Evolutionary conservation across 2,797 vertebrate species (phyloP), one percentile per base, ranked within the genome.

Genomic region (Myoxocephalus aenaeus): DNA sequence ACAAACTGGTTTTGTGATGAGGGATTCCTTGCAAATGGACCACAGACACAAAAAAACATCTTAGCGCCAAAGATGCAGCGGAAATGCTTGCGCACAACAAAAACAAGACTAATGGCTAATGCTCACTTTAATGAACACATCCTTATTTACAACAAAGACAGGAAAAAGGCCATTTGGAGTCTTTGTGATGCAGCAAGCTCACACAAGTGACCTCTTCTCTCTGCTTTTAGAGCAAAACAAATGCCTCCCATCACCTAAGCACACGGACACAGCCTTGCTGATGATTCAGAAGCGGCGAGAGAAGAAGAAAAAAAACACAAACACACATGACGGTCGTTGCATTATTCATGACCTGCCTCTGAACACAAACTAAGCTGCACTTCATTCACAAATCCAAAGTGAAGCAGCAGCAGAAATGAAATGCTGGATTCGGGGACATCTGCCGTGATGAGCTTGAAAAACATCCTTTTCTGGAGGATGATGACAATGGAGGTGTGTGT

Each of bases 311-410:
- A 51, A 51, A 11, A 51, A 48, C 15, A 48, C 46, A 53, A 1
- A 12, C n/a, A 81, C 69, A 79, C 56, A 76, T 22, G 54, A 82
- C 70, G 54, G n/a, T 11, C 40, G 59, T 25, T 92, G 83, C 84
- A 92, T 93, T 91, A 93, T 92, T 93, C 86, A 93, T 85, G 73
- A 75, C 48, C 27, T 50, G 85, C 79, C 87, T 75, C 88, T 77
- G 84, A 80, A 88, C 80, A 84, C 74, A 70, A 76, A 87, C 79
- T 46, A 53, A 76, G 74, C n/a, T 1, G 50, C 54, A 18, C 64
- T 91, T 87, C 90, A 92, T 94, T 93, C 92, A 93, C 89, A 93
- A 90, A 93, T 81, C 75, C 75, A 90, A 85, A 87, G 64, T 75
- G 77, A 89, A 81, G 79, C 56, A 13, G 69, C 79, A 69, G 85